These are phyloP conservation scores for Falco biarmicus DNA, from an alignment of 2,797 vertebrate species.

Conservation along the genomic window DNA sequence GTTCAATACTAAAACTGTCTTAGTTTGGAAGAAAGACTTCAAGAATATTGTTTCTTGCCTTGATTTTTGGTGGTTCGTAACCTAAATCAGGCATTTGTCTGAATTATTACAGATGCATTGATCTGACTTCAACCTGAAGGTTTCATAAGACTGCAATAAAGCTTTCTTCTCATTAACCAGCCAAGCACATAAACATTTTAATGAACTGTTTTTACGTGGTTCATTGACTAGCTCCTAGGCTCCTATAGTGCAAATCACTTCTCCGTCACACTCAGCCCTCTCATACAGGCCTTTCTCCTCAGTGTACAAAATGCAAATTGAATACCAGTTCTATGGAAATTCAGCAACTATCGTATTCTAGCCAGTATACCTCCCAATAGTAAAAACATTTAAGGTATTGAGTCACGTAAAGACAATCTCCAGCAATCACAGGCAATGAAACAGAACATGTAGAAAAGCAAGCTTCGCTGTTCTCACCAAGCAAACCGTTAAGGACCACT, in stretches of 20 bases:
- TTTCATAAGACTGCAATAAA: slow-evolving; percentile 77
- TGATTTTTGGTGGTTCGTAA: background rate
- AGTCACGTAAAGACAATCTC: background rate
- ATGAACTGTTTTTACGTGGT: slow-evolving; percentile 84
- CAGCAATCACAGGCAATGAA: background rate
- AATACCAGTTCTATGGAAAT: background rate
- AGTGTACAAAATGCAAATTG: slow-evolving; percentile 50
- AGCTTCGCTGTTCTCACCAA: background rate
- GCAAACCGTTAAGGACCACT: background rate
- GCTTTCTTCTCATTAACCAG: slow-evolving; percentile 81
- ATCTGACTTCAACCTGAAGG: slow-evolving; percentile 66
- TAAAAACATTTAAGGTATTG: background rate
- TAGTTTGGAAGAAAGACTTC: background rate
- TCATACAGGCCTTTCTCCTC: slow-evolving; percentile 35
- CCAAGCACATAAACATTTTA: slow-evolving; percentile 83
- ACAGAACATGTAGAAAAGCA: background rate
- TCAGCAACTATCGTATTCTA: background rate
- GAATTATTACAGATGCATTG: slow-evolving; percentile 56
- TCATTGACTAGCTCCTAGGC: slow-evolving; percentile 76
- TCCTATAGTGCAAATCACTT: slow-evolving; percentile 76
- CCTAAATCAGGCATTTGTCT: background rate
- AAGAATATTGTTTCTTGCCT: background rate
- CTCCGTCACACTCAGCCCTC: background rate
- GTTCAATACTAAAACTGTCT: background rate
- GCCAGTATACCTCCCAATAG: background rate